Evolutionary conservation across 2,113 vertebrate genomes (phyloP), one percentile per base, ranked within the genome.

Genomic region (Lynx canadensis): DNA sequence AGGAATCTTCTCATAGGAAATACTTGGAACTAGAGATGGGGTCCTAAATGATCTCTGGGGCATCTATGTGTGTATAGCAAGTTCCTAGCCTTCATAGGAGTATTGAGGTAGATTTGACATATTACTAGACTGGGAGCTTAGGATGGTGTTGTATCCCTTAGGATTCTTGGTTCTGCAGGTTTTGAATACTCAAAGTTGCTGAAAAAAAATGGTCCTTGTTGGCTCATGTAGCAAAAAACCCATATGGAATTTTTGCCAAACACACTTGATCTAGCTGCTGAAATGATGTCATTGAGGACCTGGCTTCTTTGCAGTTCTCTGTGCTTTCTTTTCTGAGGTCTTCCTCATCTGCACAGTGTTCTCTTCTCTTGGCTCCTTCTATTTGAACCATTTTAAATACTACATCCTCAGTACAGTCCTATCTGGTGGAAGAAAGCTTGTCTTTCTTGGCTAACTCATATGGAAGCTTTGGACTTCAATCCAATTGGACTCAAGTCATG

Each of bases 131-230:
- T 63, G 41, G 1, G 18, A 83, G 19, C 13, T 91, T 92, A 69
- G 10, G 14, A 60, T 92, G 7, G 18, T 66, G 27, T 31, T 50
- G 6, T 52, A 78, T 76, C 48, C 7, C 93, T 95, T 81, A 85
- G 41, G 21, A 81, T 74, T 86, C 25, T 89, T 89, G 6, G 45
- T 87, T 95, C 5, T 92, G 0, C 12, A 91, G 23, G 9, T 85
- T 4, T 45, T 81, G 50, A 86, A 55, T 65, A 94, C 23, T 88
- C 18, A 94, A 89, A 94, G 19, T 48, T 81, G 21, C 27, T 36
- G 27, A 94, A 78, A 25, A 73, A 93, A 94, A 97, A 45, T 92
- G 19, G 21, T 66, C 18, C 23, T 94, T 41, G 29, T 88, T 95
- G 41, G 7, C 21, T 95, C 16, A 91, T 91, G 21, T 80, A 31